These are phyloP conservation scores for Alviniconcha strummeri DNA, from an alignment of 2,888 invertebrate genomes.

Conservation along the genomic window DNA sequence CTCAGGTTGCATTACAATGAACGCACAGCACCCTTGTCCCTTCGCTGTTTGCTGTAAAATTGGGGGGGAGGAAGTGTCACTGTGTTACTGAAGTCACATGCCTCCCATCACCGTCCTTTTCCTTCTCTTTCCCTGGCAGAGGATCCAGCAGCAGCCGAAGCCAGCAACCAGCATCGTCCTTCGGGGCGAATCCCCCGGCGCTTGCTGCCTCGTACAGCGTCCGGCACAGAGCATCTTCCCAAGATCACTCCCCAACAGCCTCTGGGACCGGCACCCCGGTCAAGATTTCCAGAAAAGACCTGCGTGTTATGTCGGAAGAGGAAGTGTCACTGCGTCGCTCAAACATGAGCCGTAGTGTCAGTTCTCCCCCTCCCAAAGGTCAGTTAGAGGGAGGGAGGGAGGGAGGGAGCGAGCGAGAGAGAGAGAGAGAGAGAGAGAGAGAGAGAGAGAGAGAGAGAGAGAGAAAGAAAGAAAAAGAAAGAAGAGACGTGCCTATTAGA, in stretches of 20 bases:
- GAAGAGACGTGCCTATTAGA: too few species aligned
- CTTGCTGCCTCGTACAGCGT: constrained; percentile 4
- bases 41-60: too few species aligned
- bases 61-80: neutral
- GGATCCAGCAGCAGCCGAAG: constrained; percentile 6
- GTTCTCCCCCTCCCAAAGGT: constrained; percentile 50
- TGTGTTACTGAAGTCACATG: too few species aligned
- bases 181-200: neutral
- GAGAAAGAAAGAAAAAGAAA: too few species aligned
- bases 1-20: too few species aligned
- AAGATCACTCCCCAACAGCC: constrained; percentile 11
- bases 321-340: constrained; percentile 68
- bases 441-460: too few species aligned
- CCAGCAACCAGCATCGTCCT: neutral
- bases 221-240: constrained; percentile 29
- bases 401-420: neutral
- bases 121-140: constrained; percentile 6
- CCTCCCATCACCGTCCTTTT: neutral
- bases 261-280: constrained; percentile 59
- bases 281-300: constrained; percentile 69
- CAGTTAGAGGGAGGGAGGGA: neutral
- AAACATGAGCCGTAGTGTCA: constrained; percentile 55
- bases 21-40: too few species aligned
- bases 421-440: too few species aligned
- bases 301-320: constrained; percentile 69